A percentile compares a stretch with the other conserved stretches of the same genome.
phyloP scores from a whole-genome alignment of 2,797 vertebrate species.

The Anabacerthia variegaticeps region DNA sequence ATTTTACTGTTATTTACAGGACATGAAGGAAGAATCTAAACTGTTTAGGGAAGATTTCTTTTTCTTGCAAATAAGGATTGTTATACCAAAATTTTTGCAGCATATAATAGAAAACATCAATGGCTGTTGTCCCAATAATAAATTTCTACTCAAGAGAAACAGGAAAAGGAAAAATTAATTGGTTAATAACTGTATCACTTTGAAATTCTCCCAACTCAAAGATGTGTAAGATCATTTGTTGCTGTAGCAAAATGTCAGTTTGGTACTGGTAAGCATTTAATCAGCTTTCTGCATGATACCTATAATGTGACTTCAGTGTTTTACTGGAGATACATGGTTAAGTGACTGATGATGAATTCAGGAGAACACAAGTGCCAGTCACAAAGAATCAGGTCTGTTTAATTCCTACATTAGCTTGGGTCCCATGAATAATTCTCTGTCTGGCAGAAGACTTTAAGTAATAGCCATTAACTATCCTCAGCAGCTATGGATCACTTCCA shows the following conservation, averaged over 20 bases:
- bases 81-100: not conserved
- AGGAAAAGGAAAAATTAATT: not conserved
- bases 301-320: constrained; percentile 1
- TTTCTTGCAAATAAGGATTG: not conserved
- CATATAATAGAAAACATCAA: not conserved
- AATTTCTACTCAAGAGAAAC: not conserved
- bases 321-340: not conserved
- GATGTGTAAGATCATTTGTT: constrained; percentile 8
- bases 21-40: not conserved
- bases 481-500: not conserved
- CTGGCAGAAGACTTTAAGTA: not conserved
- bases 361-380: not conserved
- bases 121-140: not conserved
- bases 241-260: constrained; percentile 12
- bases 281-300: not conserved
- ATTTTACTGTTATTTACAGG: not conserved
- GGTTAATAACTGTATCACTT: not conserved
- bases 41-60: not conserved
- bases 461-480: not conserved
- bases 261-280: constrained; percentile 22
- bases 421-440: not conserved
- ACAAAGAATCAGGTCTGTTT: constrained; percentile 7
- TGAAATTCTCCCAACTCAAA: not conserved
- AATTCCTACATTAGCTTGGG: not conserved
- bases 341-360: not conserved